Percentiles rank a stretch among this genome's conserved stretches.
Conservation (phyloP, 2,797 vertebrate species). For the Distichodus sexfasciatus region DNA sequence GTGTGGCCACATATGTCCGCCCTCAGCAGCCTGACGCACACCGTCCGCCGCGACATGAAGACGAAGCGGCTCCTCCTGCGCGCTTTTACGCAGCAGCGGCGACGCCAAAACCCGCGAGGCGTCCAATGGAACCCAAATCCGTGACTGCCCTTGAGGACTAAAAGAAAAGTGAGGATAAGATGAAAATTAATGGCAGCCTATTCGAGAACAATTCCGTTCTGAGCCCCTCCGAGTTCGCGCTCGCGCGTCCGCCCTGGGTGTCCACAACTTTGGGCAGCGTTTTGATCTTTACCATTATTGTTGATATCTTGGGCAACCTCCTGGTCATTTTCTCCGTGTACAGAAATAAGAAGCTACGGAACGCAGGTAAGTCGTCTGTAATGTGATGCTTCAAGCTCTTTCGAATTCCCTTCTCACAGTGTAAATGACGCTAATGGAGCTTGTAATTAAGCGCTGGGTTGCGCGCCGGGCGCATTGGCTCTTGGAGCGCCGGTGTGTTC, state of each 20-base stretch:
- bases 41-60: slow-evolving; percentile 16
- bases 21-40: slow-evolving; percentile 45
- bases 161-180: slow-evolving; percentile 70
- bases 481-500: too few relatives aligned
- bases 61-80: slow-evolving; percentile 12
- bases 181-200: slow-evolving; percentile 80
- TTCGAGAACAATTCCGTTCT: slow-evolving; percentile 74
- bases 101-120: slow-evolving; percentile 8
- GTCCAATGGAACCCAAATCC: slow-evolving; percentile 28
- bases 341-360: slow-evolving; percentile 92
- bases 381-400: too few relatives aligned
- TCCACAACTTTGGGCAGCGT: slow-evolving; percentile 82
- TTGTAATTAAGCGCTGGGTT: too few relatives aligned
- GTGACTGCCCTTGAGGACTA: slow-evolving; percentile 53
- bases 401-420: too few relatives aligned
- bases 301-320: slow-evolving; percentile 92
- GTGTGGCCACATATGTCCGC: slow-evolving; percentile 52
- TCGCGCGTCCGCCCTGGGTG: slow-evolving; percentile 83
- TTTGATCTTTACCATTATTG: slow-evolving; percentile 91
- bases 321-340: slow-evolving; percentile 93
- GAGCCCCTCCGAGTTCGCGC: slow-evolving; percentile 59
- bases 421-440: too few relatives aligned
- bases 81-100: slow-evolving; percentile 36
- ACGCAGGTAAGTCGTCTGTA: slow-evolving; percentile 85
- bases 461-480: too few relatives aligned